Base-by-base conservation (phyloP, 53 echinoderm and acorn worm species). In the Zoroaster sp. region DNA sequence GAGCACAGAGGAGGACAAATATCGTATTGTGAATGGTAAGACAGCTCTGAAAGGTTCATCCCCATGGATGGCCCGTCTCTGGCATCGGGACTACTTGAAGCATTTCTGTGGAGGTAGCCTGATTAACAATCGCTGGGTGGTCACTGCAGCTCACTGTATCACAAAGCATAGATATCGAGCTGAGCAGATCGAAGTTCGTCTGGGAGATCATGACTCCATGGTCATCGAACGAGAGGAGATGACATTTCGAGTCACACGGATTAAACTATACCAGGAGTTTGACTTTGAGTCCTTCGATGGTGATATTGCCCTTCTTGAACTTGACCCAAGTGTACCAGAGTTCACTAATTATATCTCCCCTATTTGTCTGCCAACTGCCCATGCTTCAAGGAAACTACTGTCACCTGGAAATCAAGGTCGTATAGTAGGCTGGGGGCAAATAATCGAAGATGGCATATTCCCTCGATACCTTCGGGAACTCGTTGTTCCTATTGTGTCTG, bases 21-120 rank as follows among this genome's bases (percentile, higher is more conserved):
- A 11, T 35, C 88, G 94, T 18, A 89, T 96, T 15, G 92, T 94
- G 10, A 91, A 89, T 1, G 97, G 97, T 4, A 69, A 88, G 72
- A 88, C 42, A 30, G 78, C 95, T 20, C 44, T 69, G 4, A 93
- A 78, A 15, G 97, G 97, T 12, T 93, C 97, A 7, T 90, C 95
- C 35, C 97, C 97, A 21, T 96, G 95, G 91, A 95, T 96, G 81
- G 96, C 83, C 5, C 89, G 95, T 14, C 88, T 95, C 55, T 96
- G 82, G 87, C 41, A 85, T 36, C 65, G 41, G 1, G 12, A 34
- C 15, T 23, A 21, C 0, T 38, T 88, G 14, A 41, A 69, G 20
- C 89, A 92, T 69, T 78, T 93, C 30, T 97, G 95, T 43, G 95
- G 92, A 15, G 97, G 93, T 15, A 89, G 87, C 3, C 74, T 97